Evolutionary conservation across 2,113 vertebrate species (phyloP).

Genomic region (Trematomus loennbergii): DNA sequence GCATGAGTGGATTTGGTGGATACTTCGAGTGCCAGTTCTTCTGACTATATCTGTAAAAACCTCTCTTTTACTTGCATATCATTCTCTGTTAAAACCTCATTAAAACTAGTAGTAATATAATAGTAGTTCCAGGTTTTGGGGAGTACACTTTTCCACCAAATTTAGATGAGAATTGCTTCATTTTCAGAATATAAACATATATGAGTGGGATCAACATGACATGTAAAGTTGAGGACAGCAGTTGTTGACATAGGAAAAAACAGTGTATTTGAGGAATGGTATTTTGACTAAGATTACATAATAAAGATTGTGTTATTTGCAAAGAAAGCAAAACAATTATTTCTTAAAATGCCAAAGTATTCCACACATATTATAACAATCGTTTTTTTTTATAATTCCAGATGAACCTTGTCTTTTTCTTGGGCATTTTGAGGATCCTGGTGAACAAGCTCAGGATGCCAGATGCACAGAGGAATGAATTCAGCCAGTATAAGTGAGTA

Average conservation of each 20-base stretch:
- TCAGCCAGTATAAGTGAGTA: constrained; percentile 82
- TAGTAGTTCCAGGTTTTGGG: background rate
- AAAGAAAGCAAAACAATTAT: too few relatives aligned
- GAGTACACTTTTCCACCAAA: background rate
- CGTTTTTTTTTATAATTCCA: constrained; percentile 53
- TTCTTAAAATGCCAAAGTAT: too few relatives aligned
- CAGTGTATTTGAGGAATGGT: too few relatives aligned
- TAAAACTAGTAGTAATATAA: too few relatives aligned
- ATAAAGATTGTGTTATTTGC: too few relatives aligned
- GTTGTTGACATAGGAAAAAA: too few relatives aligned
- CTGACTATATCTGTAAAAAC: constrained; percentile 89
- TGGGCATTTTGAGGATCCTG: constrained; percentile 81
- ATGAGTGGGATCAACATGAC: too few relatives aligned
- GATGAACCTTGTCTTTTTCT: constrained; percentile 82
- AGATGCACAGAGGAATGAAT: constrained; percentile 77
- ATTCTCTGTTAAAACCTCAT: background rate
- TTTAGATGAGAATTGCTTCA: background rate
- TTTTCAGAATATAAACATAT: too few relatives aligned
- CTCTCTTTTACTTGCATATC: background rate
- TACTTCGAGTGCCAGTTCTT: constrained; percentile 92
- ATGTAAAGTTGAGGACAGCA: too few relatives aligned
- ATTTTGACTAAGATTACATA: too few relatives aligned
- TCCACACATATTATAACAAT: background rate
- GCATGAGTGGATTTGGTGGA: constrained; percentile 91
- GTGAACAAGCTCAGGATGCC: constrained; percentile 81